Percentiles rank a stretch among this genome's conserved stretches.
phyloP scores from a whole-genome alignment of 2,113 vertebrate species.

The Motacilla tschutschensis region DNA sequence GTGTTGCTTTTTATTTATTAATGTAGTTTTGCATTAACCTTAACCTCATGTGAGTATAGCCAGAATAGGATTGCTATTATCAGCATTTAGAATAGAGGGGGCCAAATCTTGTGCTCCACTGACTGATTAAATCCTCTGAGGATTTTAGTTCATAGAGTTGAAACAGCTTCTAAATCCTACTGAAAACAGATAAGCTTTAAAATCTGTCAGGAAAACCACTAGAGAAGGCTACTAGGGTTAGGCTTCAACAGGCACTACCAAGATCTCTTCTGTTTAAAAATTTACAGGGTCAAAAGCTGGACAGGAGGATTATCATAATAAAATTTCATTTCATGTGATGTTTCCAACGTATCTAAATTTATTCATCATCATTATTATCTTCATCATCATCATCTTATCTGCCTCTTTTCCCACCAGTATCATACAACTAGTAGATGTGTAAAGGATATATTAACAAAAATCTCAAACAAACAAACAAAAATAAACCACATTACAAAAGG shows the following conservation, averaged over 20 bases:
- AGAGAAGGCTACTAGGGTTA: neutral
- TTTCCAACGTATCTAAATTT: neutral
- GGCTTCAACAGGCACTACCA: neutral
- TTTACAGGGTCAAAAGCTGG: neutral
- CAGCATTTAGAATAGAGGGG: neutral
- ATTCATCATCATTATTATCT: neutral
- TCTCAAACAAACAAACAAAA: neutral
- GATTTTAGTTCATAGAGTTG: neutral
- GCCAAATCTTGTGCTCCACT: neutral
- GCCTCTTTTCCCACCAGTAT: neutral
- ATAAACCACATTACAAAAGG: neutral
- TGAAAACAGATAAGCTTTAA: neutral
- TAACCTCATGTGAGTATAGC: neutral
- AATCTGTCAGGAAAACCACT: neutral
- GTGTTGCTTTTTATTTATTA: neutral
- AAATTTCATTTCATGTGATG: neutral
- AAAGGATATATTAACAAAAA: neutral
- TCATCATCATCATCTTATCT: neutral
- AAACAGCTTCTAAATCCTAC: neutral
- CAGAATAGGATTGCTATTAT: neutral
- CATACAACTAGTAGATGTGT: neutral
- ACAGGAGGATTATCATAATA: neutral
- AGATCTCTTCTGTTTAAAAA: neutral
- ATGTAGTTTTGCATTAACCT: conserved; percentile 22
- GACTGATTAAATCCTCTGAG: neutral